Evolutionary conservation across 2,888 invertebrate genomes (phyloP), one percentile per base, ranked within the genome.

Genomic region (Apamea sordens): DNA sequence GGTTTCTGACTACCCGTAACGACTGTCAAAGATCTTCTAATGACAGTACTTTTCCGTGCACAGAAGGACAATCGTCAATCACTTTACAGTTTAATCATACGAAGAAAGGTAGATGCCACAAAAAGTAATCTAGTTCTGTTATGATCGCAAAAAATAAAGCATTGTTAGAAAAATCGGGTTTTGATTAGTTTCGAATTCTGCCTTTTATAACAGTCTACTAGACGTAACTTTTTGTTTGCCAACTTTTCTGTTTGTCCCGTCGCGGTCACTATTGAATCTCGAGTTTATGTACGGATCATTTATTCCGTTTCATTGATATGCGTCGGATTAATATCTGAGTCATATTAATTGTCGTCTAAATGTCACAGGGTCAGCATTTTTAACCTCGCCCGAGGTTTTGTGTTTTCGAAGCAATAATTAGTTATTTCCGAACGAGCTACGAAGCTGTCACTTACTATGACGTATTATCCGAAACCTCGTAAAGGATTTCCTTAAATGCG

Each of bases 191-290:
- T 67, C 77, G 78, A 73, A 80, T 85, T 80, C 69, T 72, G 70
- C 68, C 65, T 82, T 87, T 84, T 77, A 83, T 80, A 73, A 83
- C 80, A 81, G 79, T 82, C 73, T 75, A 63, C 74, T 75, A 63
- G 74, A 76, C 83, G 82, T 86, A 86, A 86, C 75, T 69, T 77
- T 77, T 77, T 73, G 61, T 81, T 83, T 70, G 73, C 50, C 47
- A 80, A 83, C 69, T 79, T 82, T 63, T 71, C 61, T 69, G 15
- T 73, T 75, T 41, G 67, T 36, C 13, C 41, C 47, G 56, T 41
- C 36, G 21, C 63, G 56, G 63, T 75, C 59, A 86, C 32, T 44
- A 72, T 50, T 73, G 10, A 41, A 59, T 59, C 18, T 73, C 70
- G 8, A 50, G n/a, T 75, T 80, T 74, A 70, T 75, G 79, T 79